phyloP scores from a whole-genome alignment of 1,140 invertebrate genomes.

The Ceratina calcarata region DNA sequence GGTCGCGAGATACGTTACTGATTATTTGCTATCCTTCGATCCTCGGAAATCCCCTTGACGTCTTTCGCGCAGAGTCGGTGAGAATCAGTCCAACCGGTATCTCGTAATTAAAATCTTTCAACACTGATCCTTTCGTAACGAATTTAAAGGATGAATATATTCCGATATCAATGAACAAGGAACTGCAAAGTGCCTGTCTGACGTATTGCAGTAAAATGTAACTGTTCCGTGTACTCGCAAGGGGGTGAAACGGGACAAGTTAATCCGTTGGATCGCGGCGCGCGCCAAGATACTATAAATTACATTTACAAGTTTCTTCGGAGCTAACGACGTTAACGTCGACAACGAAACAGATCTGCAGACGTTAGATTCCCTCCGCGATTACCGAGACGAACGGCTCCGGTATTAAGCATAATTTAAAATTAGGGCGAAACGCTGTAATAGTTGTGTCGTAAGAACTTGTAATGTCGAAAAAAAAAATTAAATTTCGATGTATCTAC shows the following conservation, averaged over 20 bases:
- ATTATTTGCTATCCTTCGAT: slow-evolving; percentile 30
- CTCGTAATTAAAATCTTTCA: too few species aligned
- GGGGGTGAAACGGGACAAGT: background rate
- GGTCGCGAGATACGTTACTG: slow-evolving; percentile 6
- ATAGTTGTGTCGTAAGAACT: slow-evolving; percentile 37
- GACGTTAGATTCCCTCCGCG: background rate
- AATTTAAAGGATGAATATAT: too few species aligned
- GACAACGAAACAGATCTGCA: background rate
- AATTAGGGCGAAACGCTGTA: slow-evolving; percentile 28
- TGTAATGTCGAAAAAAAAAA: background rate
- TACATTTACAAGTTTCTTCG: slow-evolving; percentile 43
- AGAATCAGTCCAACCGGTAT: too few species aligned
- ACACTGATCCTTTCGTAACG: too few species aligned
- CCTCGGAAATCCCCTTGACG: background rate
- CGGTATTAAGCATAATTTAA: slow-evolving; percentile 33
- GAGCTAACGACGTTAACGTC: slow-evolving; percentile 28
- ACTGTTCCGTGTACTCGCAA: too few species aligned
- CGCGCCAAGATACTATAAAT: slow-evolving; percentile 22
- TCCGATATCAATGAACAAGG: too few species aligned
- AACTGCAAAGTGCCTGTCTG: too few species aligned
- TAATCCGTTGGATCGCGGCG: background rate
- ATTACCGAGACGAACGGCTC: background rate
- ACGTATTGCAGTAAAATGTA: too few species aligned
- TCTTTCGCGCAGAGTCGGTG: background rate
- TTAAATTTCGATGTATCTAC: background rate